Evolutionary conservation across 1,140 invertebrate species (phyloP), one percentile per base, ranked within the genome.

Genomic region (Hyposmocoma kahamanoa): DNA sequence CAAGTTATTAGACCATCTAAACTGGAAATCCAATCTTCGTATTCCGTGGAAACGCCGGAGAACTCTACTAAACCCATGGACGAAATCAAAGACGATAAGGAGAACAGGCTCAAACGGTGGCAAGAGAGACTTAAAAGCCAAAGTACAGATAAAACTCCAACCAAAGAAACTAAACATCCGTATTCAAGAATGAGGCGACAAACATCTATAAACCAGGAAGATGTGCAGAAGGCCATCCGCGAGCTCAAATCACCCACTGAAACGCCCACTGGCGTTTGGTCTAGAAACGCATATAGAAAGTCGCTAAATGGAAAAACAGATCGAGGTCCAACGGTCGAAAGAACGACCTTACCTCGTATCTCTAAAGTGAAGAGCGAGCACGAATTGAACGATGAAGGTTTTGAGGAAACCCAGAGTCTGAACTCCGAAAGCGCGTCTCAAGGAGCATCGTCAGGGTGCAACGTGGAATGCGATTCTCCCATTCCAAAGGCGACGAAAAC

Each of bases 381-480:
- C 53, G 91, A 94, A 55, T 66, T 94, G 30, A 93, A 94, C 57
- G 95, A 97, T 68, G 95, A 96, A 87, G 95, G 95, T 6, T 96
- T 96, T 66, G 95, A 97, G 73, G 95, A 96, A 83, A 95, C 94
- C 0, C 94, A 95, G 55, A 95, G 87, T 36, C 84, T 95, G 19
- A 93, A 95, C 39, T 95, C 94, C 0, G 95, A 96, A 67, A 94
- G 92, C 0, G 89, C 93, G 0, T 95, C 94, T 38, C 93, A 94
- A 51, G 93, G 92, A 21, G 91, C 92, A 2, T 93, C 92, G 0
- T 93, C 92, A 0, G 90, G 91, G 0, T 90, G 88, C 60, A 93
- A 93, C 58, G 90, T 90, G 34, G 90, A 92, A 54, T 89, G 89
- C 0, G 91, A 92, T 36, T 84, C 87, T 5, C 88, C 89, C 1